Percentiles rank a stretch among this genome's conserved stretches.
Evolutionary conservation across 2,113 vertebrate species (phyloP).

Genomic region (Plotosus lineatus): DNA sequence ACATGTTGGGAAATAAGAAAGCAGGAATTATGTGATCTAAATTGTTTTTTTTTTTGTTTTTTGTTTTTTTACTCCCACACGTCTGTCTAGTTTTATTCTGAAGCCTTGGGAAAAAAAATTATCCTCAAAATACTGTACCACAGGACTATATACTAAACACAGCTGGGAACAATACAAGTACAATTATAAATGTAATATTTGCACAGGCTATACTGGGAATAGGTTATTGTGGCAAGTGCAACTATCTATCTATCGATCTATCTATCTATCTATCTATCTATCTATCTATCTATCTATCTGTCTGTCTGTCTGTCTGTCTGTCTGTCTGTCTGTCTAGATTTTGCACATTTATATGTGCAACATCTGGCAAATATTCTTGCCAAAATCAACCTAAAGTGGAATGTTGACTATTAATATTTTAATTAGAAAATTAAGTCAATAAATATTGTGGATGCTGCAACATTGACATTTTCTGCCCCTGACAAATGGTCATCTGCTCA

Average conservation of each 20-base stretch:
- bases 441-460: not conserved
- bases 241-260: too few species aligned
- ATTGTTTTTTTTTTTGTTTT: too few species aligned
- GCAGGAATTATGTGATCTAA: not conserved
- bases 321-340: too few species aligned
- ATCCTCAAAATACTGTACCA: conserved; percentile 4
- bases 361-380: not conserved
- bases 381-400: not conserved
- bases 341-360: not conserved
- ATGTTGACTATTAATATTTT: not conserved
- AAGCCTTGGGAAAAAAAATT: not conserved
- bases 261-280: too few species aligned
- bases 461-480: not conserved
- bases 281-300: too few species aligned
- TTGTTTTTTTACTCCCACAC: not conserved
- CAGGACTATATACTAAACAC: not conserved
- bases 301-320: too few species aligned
- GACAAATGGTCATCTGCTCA: not conserved
- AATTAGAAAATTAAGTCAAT: conserved; percentile 9
- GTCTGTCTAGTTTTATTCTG: not conserved
- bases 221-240: too few species aligned
- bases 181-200: not conserved
- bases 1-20: not conserved
- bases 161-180: not conserved
- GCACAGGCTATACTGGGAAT: not conserved